phyloP scores from a whole-genome alignment of 2,113 vertebrate species.

The Rhinoderma darwinii region DNA sequence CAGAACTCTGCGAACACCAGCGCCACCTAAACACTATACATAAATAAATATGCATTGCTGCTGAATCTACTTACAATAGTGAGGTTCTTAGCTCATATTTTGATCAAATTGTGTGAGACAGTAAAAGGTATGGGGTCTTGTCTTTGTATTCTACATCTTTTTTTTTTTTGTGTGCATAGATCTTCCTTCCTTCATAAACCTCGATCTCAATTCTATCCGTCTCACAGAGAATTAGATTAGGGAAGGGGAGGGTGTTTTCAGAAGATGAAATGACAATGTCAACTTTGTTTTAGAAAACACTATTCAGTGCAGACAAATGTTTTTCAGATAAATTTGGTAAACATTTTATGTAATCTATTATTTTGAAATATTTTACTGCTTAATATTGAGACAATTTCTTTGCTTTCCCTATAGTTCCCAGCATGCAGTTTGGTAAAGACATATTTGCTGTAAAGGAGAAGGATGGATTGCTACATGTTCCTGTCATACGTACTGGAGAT shows the following conservation, averaged over 20 bases:
- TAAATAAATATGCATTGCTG: too few relatives aligned
- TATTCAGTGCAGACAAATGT: not conserved
- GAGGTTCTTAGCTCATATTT: too few relatives aligned
- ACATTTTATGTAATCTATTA: not conserved
- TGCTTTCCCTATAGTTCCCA: slow-evolving; percentile 80
- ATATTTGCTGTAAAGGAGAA: slow-evolving; percentile 83
- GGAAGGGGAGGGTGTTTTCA: not conserved
- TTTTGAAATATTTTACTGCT: not conserved
- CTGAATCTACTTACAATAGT: too few relatives aligned
- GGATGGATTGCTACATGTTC: slow-evolving; percentile 80
- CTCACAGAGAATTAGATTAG: not conserved
- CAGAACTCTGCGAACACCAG: too few relatives aligned
- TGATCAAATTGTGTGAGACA: too few relatives aligned
- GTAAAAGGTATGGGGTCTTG: too few relatives aligned
- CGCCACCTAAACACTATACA: too few relatives aligned
- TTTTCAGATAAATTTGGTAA: not conserved
- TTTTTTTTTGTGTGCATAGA: too few relatives aligned
- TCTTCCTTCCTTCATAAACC: not conserved
- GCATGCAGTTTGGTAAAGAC: slow-evolving; percentile 93
- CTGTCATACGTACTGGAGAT: slow-evolving; percentile 85
- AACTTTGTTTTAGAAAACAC: not conserved
- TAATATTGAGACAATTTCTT: not conserved
- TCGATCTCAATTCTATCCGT: not conserved
- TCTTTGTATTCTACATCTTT: too few relatives aligned
- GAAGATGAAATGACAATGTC: not conserved